Evolutionary conservation across 2,888 invertebrate genomes (phyloP).

Genomic region (Podotricha telesiphe): DNA sequence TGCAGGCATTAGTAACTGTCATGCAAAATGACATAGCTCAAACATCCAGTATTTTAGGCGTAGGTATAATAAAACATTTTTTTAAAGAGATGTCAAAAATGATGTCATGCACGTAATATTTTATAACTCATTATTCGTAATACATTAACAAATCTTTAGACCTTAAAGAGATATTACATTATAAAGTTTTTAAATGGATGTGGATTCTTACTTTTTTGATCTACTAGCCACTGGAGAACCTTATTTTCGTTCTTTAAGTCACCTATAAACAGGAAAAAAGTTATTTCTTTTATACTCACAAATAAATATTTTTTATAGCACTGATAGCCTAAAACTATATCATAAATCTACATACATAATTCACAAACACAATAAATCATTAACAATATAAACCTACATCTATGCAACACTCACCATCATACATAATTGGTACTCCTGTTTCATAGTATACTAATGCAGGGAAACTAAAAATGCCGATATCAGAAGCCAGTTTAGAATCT

Average conservation of each 20-base stretch:
- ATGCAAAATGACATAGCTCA: conserved; percentile 84
- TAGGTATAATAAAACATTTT: conserved; percentile 63
- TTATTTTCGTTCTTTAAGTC: conserved; percentile 97
- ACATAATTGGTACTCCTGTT: conserved; percentile 96
- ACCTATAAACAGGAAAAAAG: conserved; percentile 87
- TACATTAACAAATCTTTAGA: conserved; percentile 53
- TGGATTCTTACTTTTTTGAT: conserved; percentile 97
- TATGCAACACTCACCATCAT: conserved; percentile 89
- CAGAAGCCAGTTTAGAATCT: conserved; percentile 93
- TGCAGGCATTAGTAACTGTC: conserved; percentile 85
- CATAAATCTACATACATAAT: not conserved
- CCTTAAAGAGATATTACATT: conserved; percentile 56
- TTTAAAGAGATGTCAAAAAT: conserved; percentile 67
- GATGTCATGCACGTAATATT: conserved; percentile 81
- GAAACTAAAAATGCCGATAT: conserved; percentile 95
- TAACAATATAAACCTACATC: not conserved
- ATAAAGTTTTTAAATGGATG: conserved; percentile 77
- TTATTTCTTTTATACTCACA: conserved; percentile 40
- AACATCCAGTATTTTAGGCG: conserved; percentile 80
- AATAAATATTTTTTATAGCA: conserved; percentile 4
- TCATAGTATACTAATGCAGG: conserved; percentile 96
- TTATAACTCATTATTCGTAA: conserved; percentile 58
- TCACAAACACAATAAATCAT: not conserved
- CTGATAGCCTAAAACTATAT: not conserved
- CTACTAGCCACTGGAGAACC: conserved; percentile 97